Percentiles rank a stretch among this genome's conserved stretches.
Evolutionary conservation across 2,113 vertebrate genomes (phyloP).

Genomic region (Ia io): DNA sequence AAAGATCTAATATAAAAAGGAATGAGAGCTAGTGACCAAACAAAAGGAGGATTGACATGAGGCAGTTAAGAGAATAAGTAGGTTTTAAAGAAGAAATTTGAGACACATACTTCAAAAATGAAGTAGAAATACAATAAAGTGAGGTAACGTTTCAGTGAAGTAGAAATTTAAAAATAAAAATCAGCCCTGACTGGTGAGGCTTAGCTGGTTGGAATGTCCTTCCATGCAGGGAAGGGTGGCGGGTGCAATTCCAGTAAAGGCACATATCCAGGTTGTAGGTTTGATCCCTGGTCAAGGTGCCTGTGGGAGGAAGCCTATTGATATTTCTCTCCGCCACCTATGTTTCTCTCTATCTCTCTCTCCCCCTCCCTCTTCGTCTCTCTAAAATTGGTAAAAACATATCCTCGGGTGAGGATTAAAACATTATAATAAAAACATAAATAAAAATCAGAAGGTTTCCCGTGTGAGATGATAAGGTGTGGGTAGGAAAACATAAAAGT

Average conservation of each 20-base stretch:
- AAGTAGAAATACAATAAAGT: neutral
- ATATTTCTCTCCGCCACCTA: neutral
- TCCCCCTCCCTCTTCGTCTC: neutral
- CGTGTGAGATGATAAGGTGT: neutral
- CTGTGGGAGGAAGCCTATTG: neutral
- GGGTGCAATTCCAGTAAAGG: neutral
- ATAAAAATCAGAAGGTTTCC: neutral
- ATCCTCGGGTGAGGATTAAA: neutral
- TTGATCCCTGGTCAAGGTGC: too few species aligned
- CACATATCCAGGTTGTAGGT: neutral
- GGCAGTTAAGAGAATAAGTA: neutral
- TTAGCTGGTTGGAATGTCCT: neutral
- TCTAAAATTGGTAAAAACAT: neutral
- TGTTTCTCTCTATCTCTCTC: neutral
- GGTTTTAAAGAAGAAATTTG: neutral
- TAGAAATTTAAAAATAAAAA: neutral
- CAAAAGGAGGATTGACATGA: neutral
- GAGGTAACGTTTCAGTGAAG: neutral
- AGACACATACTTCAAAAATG: neutral
- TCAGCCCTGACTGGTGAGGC: neutral
- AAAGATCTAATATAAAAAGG: neutral
- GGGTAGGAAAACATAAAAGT: neutral
- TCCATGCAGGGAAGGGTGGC: neutral
- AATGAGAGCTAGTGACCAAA: neutral
- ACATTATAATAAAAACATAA: neutral